Evolutionary conservation across 1,140 invertebrate species (phyloP).

Genomic region (Dendroctonus ponderosae): DNA sequence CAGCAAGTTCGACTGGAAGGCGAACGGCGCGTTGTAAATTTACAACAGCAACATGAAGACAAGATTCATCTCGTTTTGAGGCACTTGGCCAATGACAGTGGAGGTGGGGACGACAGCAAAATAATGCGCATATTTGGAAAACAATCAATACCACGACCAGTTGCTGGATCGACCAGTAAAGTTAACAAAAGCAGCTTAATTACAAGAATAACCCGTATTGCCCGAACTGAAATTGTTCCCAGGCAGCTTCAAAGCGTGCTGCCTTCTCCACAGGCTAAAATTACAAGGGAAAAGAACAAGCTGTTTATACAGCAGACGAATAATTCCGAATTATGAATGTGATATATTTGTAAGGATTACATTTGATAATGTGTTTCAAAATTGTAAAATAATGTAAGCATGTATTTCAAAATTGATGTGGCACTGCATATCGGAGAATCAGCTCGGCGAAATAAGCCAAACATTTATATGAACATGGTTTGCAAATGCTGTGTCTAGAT

Average conservation of each 20-base stretch:
- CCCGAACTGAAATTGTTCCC: slow-evolving; percentile 53
- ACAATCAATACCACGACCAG: slow-evolving; percentile 41
- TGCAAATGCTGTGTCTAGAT: no score
- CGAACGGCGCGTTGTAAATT: slow-evolving; percentile 56
- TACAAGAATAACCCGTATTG: slow-evolving; percentile 44
- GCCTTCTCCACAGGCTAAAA: slow-evolving; percentile 64
- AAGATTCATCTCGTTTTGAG: slow-evolving; percentile 60
- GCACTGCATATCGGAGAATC: no score
- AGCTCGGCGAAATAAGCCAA: no score
- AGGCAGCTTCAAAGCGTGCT: slow-evolving; percentile 58
- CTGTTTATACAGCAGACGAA: slow-evolving; percentile 68
- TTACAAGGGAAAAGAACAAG: slow-evolving; percentile 74
- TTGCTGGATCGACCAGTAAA: slow-evolving; percentile 39
- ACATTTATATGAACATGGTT: no score
- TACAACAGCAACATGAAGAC: slow-evolving; percentile 63
- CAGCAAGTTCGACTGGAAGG: slow-evolving; percentile 59
- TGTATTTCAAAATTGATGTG: no score
- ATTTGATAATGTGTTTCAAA: no score
- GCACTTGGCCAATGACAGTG: slow-evolving; percentile 57
- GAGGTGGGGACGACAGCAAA: slow-evolving; percentile 22
- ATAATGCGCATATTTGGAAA: slow-evolving; percentile 24
- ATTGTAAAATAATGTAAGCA: no score
- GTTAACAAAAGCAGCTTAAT: slow-evolving; percentile 46
- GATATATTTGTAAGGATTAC: background rate
- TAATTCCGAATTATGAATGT: slow-evolving; percentile 16